A percentile compares a stretch with the other conserved stretches of the same genome.
These are phyloP conservation scores for Rhinoraja longicauda DNA, from an alignment of 2,797 vertebrate genomes.

Conservation along the genomic window DNA sequence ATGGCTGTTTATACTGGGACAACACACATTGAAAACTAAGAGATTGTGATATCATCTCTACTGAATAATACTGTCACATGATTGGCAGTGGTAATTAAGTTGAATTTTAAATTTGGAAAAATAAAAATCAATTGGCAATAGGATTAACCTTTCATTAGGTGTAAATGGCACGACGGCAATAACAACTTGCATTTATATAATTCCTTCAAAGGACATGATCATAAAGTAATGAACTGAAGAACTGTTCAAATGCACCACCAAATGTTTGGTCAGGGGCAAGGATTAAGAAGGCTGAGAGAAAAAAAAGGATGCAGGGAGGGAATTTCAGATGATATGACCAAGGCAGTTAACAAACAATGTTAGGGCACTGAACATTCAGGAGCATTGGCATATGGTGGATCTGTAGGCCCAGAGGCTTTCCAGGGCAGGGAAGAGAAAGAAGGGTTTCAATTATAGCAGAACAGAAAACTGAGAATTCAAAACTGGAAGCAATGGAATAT, in stretches of 20 bases:
- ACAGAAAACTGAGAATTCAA: neutral
- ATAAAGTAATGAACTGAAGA: neutral
- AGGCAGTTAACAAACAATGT: neutral
- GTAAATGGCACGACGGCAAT: neutral
- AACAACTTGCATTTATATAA: neutral
- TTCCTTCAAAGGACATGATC: neutral
- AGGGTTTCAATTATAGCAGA: neutral
- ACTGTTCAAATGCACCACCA: neutral
- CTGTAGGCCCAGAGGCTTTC: neutral
- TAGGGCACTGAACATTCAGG: neutral
- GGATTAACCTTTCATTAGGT: neutral
- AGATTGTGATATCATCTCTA: constrained; percentile 30
- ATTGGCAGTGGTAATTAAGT: neutral
- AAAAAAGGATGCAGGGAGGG: neutral
- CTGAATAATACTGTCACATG: constrained; percentile 18
- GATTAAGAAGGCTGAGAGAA: neutral
- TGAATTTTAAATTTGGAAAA: neutral
- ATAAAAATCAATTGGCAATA: neutral
- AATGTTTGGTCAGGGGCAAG: neutral
- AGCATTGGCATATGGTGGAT: too few relatives aligned
- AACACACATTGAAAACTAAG: constrained; percentile 3
- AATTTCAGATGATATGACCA: neutral
- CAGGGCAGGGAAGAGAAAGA: neutral
- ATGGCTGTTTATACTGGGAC: neutral
- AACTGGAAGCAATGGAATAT: neutral